Evolutionary conservation across 2,888 invertebrate genomes (phyloP).

Genomic region (Phyllotreta striolata): DNA sequence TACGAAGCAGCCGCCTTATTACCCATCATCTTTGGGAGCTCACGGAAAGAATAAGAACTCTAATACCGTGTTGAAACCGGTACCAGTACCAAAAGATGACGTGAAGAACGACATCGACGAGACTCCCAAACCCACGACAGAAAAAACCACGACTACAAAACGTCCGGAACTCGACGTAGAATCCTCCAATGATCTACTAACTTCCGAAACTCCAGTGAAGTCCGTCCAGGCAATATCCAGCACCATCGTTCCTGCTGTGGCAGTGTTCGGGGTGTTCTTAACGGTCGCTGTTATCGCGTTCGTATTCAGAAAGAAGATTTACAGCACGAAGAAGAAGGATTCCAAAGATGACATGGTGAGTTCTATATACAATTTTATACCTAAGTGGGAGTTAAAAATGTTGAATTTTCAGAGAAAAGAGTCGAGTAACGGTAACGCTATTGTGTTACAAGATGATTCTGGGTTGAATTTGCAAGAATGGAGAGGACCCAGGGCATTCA

Average conservation of each 20-base stretch:
- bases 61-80: conserved; percentile 42
- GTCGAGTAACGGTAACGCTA: conserved; percentile 67
- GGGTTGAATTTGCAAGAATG: conserved; percentile 78
- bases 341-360: conserved; percentile 80
- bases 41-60: conserved; percentile 12
- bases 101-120: conserved; percentile 29
- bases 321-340: conserved; percentile 69
- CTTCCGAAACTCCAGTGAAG: conserved; percentile 58
- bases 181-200: conserved; percentile 40
- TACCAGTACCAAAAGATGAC: conserved; percentile 25
- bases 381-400: background rate
- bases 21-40: background rate
- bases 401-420: conserved; percentile 71
- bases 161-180: conserved; percentile 37
- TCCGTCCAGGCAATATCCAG: conserved; percentile 66
- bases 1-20: conserved; percentile 24
- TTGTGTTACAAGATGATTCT: conserved; percentile 72
- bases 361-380: conserved; percentile 34
- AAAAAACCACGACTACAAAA: conserved; percentile 15
- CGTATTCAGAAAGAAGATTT: conserved; percentile 76
- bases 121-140: conserved; percentile 31
- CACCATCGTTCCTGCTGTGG: conserved; percentile 75
- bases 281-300: conserved; percentile 73
- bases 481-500: conserved; percentile 81
- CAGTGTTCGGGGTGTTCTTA: conserved; percentile 74